Evolutionary conservation across 2,797 vertebrate genomes (phyloP).

Genomic region (Erpetoichthys calabaricus): DNA sequence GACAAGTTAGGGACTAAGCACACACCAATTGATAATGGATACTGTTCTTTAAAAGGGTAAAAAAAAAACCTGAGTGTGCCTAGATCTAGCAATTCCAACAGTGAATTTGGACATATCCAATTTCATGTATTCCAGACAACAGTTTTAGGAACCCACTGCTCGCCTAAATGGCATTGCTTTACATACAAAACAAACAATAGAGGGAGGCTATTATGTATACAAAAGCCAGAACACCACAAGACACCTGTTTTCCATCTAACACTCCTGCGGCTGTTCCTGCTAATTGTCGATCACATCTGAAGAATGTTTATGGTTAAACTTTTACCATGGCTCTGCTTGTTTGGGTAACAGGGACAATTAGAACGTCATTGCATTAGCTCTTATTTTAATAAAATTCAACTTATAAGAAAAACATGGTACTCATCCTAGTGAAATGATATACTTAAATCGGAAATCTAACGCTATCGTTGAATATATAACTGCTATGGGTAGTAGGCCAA

Average conservation of each 20-base stretch:
- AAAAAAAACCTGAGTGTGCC: constrained; percentile 20
- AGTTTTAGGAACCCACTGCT: constrained; percentile 1
- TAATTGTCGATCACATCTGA: neutral
- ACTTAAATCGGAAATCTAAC: no score
- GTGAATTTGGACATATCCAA: neutral
- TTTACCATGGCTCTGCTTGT: neutral
- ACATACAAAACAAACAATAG: constrained; percentile 1
- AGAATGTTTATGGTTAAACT: neutral
- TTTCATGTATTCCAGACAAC: neutral
- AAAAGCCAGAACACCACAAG: neutral
- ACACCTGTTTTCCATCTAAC: neutral
- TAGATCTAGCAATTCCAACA: constrained; percentile 6
- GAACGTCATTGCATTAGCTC: neutral
- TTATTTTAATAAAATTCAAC: no score
- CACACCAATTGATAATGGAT: constrained; percentile 30
- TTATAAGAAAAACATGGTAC: no score
- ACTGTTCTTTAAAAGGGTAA: constrained; percentile 22
- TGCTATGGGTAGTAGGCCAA: no score
- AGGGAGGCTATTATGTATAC: neutral
- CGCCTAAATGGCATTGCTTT: constrained; percentile 2
- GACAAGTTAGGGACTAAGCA: constrained; percentile 38
- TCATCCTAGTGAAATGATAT: no score
- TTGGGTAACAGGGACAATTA: neutral
- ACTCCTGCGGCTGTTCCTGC: neutral
- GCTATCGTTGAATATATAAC: no score